Base-by-base conservation (phyloP, 23 tunicate genomes). In the Styela plicata region DNA sequence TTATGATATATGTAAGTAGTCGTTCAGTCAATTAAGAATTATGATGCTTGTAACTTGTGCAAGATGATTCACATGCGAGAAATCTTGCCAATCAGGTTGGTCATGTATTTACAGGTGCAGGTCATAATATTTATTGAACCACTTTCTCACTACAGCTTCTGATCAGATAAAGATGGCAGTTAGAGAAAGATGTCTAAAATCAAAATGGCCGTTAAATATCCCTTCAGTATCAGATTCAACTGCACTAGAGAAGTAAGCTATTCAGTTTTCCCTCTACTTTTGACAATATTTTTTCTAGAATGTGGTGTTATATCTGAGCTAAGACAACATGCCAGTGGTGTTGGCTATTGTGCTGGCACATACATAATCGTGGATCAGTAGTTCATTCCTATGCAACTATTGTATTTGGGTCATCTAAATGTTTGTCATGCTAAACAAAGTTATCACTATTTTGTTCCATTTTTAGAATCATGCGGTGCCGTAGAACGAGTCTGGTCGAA, bases 141-240 rank as follows among this genome's bases (percentile, higher is more conserved):
- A 44, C 57, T 25, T 25, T 25, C 17, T 67, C 19, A 27, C 22
- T 67, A 16, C 25, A 65, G 29, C 52, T 65, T 80, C 27, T 22
- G 27, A 63, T 67, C 31, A 27, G 10, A 23, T 2, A 70, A 29
- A 25, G 77, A 36, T 70, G 17, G 31, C 64, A 1, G 24, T 33
- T 21, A 30, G 26, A 1, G n/a, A 21, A 70, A 2, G 35, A 63
- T 35, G 68, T 70, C 20, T 28, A 67, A 2, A 34, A 83, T 86
- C 92, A 23, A 68, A 76, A 61, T 88, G 92, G 92, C 92, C 92
- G 1, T 52, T 88, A 71, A 62, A 88, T 32, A 79, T 86, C 2
- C 86, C 92, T 2, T 23, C 81, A 20, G 5, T 76, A 52, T 76
- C 81, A 1, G 66, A 76, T 57, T 76, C 37, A 16, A 22, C 19